phyloP scores from a whole-genome alignment of 2,113 vertebrate species.

The Atractosteus spatula region DNA sequence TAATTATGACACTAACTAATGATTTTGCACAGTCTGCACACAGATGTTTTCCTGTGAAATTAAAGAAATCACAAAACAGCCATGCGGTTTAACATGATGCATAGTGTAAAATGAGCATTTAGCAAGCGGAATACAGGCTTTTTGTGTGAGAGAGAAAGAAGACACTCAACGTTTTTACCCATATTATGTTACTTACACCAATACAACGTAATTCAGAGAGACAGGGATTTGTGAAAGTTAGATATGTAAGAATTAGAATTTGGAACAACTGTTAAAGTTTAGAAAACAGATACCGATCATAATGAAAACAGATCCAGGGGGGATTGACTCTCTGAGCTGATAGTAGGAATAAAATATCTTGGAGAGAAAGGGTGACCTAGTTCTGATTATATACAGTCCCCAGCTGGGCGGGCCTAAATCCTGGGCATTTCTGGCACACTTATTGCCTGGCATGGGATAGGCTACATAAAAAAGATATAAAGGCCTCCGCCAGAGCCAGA shows the following conservation, averaged over 20 bases:
- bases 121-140: no score
- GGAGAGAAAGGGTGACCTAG: constrained; percentile 48
- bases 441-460: constrained; percentile 13
- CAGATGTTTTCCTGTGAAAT: no score
- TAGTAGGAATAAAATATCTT: constrained; percentile 27
- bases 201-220: constrained; percentile 2
- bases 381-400: constrained; percentile 48
- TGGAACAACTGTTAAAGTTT: constrained; percentile 32
- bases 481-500: no score
- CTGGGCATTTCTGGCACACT: constrained; percentile 20
- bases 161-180: no score
- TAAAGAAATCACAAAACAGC: no score
- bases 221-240: constrained; percentile 7
- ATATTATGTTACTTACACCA: constrained; percentile 27
- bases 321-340: constrained; percentile 30
- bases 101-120: no score
- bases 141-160: no score
- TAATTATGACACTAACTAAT: no score
- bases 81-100: no score
- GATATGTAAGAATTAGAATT: constrained; percentile 20
- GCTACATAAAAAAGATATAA: constrained; percentile 15
- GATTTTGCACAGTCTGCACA: no score
- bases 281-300: constrained; percentile 26
- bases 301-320: constrained; percentile 35
- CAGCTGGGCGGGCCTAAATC: constrained; percentile 42